A percentile compares a stretch with the other conserved stretches of the same genome.
Evolutionary conservation across 64 coral and sea anemone species (phyloP).

Genomic region (Acropora tenuis): DNA sequence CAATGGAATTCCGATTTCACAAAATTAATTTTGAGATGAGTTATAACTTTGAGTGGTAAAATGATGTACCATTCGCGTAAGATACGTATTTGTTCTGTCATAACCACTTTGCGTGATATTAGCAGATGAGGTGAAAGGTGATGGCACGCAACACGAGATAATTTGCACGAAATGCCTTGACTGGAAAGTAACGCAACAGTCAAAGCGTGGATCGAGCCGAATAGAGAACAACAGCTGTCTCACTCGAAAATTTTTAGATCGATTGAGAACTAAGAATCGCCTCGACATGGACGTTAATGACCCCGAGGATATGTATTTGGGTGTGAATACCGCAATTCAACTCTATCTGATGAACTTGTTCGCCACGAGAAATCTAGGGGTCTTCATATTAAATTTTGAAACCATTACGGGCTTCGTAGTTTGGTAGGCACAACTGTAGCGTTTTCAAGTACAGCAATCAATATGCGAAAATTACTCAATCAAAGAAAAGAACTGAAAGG

Average conservation of each 20-base stretch:
- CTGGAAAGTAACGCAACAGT: neutral
- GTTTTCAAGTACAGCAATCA: neutral
- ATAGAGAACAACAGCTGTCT: neutral
- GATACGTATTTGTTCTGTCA: neutral
- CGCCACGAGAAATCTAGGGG: neutral
- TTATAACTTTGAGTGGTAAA: neutral
- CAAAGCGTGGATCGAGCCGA: neutral
- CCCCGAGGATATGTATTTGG: no score
- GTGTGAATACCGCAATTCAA: no score
- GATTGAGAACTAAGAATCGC: no score
- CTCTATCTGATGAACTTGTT: no score
- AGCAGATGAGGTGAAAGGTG: neutral
- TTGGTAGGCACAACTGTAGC: neutral
- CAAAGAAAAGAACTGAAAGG: neutral
- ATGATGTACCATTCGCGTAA: neutral
- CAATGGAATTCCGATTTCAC: neutral
- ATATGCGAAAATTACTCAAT: neutral
- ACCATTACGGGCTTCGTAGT: neutral
- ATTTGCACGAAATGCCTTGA: neutral
- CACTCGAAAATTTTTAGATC: neutral
- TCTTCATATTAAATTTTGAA: neutral
- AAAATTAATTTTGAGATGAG: neutral
- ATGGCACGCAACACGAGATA: neutral
- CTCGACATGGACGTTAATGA: no score
- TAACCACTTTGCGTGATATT: neutral